These are phyloP conservation scores for Tryphoninae sp. DNA, from an alignment of 2,888 invertebrate genomes.

Conservation along the genomic window DNA sequence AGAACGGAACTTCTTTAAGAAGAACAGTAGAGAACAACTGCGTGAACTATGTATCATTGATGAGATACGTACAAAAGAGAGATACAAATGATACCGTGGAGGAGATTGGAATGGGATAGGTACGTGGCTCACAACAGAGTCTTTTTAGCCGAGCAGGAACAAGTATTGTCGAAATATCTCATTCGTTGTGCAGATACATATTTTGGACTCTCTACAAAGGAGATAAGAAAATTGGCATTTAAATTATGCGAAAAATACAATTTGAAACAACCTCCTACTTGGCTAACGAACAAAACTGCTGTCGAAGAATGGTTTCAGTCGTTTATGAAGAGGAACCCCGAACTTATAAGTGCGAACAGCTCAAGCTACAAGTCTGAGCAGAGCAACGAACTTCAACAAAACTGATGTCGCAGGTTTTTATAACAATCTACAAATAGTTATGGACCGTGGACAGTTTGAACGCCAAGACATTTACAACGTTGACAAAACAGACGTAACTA, in stretches of 20 bases:
- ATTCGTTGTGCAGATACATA: conserved; percentile 48
- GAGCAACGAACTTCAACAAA: conserved; percentile 70
- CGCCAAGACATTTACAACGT: neutral
- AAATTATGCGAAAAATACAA: conserved; percentile 54
- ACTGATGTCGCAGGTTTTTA: conserved; percentile 69
- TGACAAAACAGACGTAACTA: neutral
- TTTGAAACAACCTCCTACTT: conserved; percentile 64
- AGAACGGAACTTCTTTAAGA: conserved; percentile 21
- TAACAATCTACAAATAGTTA: conserved; percentile 64
- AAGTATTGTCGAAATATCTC: conserved; percentile 10
- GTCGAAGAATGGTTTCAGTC: conserved; percentile 72
- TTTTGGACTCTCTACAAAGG: conserved; percentile 65
- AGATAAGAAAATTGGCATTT: conserved; percentile 61
- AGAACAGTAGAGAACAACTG: conserved; percentile 43
- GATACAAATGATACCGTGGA: conserved; percentile 34
- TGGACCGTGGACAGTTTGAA: conserved; percentile 32
- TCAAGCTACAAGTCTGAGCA: conserved; percentile 67
- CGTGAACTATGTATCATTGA: conserved; percentile 42
- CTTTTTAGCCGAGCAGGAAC: conserved; percentile 61
- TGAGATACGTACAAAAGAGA: conserved; percentile 46
- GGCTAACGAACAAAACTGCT: conserved; percentile 67
- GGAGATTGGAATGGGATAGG: conserved; percentile 51
- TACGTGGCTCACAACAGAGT: conserved; percentile 51
- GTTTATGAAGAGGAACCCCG: conserved; percentile 70
- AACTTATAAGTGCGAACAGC: conserved; percentile 65